phyloP scores from a whole-genome alignment of 2,113 vertebrate species.

The Pycnonotus jocosus region DNA sequence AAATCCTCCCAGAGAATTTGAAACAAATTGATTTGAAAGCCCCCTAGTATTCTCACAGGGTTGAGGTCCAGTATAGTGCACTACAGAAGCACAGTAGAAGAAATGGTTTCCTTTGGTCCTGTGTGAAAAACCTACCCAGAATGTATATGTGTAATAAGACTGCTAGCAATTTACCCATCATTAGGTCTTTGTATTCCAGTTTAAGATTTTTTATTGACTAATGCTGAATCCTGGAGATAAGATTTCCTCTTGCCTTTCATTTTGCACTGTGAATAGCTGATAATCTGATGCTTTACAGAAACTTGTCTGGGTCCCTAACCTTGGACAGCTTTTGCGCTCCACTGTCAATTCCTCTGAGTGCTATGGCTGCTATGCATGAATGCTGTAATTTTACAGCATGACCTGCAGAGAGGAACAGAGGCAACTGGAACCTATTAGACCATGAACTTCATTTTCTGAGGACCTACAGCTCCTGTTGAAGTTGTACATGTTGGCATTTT shows the following conservation, averaged over 20 bases:
- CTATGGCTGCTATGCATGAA: slow-evolving; percentile 53
- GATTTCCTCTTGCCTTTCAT: not conserved
- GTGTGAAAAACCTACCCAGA: not conserved
- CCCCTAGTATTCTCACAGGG: not conserved
- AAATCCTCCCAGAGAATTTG: not conserved
- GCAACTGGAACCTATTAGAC: slow-evolving; percentile 12
- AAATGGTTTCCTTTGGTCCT: not conserved
- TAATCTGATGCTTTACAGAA: not conserved
- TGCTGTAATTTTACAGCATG: slow-evolving; percentile 44
- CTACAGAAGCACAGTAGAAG: not conserved
- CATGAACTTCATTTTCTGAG: slow-evolving; percentile 39
- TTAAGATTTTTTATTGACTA: not conserved
- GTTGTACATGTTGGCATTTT: not conserved
- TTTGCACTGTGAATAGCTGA: not conserved
- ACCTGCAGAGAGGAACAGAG: slow-evolving; percentile 20
- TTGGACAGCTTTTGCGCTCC: not conserved
- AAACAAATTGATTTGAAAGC: not conserved
- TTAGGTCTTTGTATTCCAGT: not conserved
- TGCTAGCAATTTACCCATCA: not conserved
- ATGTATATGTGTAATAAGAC: not conserved
- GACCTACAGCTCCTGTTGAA: not conserved
- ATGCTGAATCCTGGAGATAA: not conserved
- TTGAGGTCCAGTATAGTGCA: not conserved
- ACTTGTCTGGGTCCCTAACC: not conserved
- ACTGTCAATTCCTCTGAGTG: not conserved